phyloP scores from a whole-genome alignment of 2,113 vertebrate genomes.

The Lophius piscatorius region DNA sequence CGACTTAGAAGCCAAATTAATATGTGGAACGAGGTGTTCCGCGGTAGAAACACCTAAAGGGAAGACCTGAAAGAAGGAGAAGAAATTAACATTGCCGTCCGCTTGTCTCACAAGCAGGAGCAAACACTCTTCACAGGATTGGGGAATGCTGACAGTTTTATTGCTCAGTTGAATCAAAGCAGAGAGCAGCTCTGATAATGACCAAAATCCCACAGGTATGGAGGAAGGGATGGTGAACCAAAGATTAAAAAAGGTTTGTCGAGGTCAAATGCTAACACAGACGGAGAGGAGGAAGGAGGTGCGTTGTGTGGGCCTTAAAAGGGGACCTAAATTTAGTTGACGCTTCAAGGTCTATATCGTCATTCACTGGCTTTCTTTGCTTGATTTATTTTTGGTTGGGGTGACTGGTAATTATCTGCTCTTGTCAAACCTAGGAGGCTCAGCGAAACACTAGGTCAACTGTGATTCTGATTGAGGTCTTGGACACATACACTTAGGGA shows the following conservation, averaged over 20 bases:
- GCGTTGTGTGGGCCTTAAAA: constrained; percentile 29
- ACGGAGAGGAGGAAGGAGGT: not conserved
- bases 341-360: constrained; percentile 56
- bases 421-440: constrained; percentile 52
- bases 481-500: constrained; percentile 11
- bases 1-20: too few species aligned
- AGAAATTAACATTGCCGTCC: too few species aligned
- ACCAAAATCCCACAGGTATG: not conserved
- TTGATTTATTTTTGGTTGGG: constrained; percentile 42
- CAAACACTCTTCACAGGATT: not conserved
- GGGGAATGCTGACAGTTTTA: not conserved
- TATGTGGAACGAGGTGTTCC: too few species aligned
- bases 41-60: too few species aligned
- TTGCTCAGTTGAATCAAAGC: too few species aligned
- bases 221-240: not conserved
- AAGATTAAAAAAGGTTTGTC: constrained; percentile 6
- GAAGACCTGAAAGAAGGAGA: too few species aligned
- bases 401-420: constrained; percentile 61
- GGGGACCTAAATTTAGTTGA: constrained; percentile 27
- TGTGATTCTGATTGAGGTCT: constrained; percentile 67
- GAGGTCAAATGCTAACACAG: constrained; percentile 20
- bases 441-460: constrained; percentile 39
- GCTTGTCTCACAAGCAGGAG: too few species aligned
- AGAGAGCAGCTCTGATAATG: too few species aligned
- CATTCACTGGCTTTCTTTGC: constrained; percentile 10